Evolutionary conservation across 2,113 vertebrate species (phyloP).

Genomic region (Prunella himalayana): DNA sequence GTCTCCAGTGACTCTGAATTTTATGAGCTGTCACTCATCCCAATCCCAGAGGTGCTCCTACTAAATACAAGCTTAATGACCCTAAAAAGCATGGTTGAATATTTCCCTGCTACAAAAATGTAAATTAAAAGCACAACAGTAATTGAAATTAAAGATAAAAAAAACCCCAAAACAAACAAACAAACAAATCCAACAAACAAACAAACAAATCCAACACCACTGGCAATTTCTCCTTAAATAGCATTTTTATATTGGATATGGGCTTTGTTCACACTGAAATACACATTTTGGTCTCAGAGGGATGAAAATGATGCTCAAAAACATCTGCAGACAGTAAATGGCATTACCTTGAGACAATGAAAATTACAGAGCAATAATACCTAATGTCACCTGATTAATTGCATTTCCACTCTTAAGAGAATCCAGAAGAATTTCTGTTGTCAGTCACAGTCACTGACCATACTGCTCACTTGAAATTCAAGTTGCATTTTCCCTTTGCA

Average conservation of each 20-base stretch:
- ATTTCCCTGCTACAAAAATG: background rate
- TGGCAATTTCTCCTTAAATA: background rate
- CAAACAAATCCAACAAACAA: no score
- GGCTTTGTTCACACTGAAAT: background rate
- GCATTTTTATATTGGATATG: background rate
- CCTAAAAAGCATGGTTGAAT: background rate
- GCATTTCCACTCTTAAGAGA: background rate
- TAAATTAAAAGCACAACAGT: background rate
- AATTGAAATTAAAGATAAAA: background rate
- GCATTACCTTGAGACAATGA: background rate
- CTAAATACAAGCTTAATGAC: background rate
- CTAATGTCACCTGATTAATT: background rate
- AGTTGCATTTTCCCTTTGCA: background rate
- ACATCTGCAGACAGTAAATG: background rate
- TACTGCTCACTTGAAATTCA: background rate
- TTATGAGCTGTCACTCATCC: constrained; percentile 1
- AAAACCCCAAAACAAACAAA: background rate
- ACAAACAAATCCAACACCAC: fast-evolving
- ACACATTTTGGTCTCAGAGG: background rate
- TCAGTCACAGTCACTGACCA: background rate
- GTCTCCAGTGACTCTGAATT: background rate
- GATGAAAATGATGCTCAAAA: background rate
- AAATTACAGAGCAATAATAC: background rate
- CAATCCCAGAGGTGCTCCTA: background rate
- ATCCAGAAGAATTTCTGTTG: background rate